A percentile compares a stretch with the other conserved stretches of the same genome.
Conservation (phyloP, 2,113 vertebrate species). For the Diadophis punctatus region DNA sequence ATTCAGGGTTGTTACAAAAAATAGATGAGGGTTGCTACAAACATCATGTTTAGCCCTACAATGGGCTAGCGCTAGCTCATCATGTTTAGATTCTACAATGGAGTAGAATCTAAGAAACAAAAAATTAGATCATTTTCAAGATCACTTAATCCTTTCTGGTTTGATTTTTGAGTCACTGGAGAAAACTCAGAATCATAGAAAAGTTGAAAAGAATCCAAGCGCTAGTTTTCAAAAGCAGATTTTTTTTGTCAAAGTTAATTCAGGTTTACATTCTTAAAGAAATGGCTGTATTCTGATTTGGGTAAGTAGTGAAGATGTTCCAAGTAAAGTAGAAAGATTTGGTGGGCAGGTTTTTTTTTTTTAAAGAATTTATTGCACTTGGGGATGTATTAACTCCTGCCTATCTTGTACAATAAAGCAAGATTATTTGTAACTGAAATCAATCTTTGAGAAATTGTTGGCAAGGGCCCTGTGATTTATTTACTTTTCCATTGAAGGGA, state of each 20-base stretch:
- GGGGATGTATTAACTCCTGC: neutral
- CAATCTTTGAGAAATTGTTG: constrained; percentile 64
- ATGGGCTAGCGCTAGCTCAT: too few relatives aligned
- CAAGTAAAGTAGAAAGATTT: neutral
- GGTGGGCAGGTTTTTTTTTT: neutral
- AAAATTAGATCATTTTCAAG: neutral
- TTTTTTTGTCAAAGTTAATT: neutral
- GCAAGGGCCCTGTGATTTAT: constrained; percentile 60
- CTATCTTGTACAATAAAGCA: constrained; percentile 50
- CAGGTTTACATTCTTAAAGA: constrained; percentile 1
- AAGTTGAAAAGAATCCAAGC: neutral
- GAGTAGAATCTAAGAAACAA: neutral
- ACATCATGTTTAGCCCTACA: neutral
- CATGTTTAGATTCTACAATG: too few relatives aligned
- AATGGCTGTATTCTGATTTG: neutral
- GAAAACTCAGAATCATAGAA: neutral
- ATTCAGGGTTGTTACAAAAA: neutral
- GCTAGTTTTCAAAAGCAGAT: neutral
- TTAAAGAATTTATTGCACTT: constrained; percentile 24
- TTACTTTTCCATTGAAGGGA: constrained; percentile 67
- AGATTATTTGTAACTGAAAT: constrained; percentile 63
- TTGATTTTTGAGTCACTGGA: neutral
- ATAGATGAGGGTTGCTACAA: neutral
- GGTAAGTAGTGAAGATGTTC: constrained; percentile 18
- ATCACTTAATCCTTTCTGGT: neutral